Base-by-base conservation (phyloP, 2,888 invertebrate species). In the Coelopa pilipes region DNA sequence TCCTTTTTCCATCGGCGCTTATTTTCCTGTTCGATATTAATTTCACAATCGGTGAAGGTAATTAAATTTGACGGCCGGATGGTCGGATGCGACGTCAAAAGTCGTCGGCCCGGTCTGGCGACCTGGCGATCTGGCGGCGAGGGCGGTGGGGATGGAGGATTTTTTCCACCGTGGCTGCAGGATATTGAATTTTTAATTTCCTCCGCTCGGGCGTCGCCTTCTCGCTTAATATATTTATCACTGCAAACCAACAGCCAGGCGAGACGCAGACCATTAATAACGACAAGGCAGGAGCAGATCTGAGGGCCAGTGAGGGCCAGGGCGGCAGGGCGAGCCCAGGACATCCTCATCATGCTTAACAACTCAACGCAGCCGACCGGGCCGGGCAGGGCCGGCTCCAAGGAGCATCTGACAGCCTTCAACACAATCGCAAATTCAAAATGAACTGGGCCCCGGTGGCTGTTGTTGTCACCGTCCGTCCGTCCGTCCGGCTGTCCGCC, bases 161-260 rank as follows among this genome's bases (percentile, higher is more conserved):
- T 59, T 19, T 21, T 59, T 12, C 17, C 3, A 19, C 24, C 10
- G 57, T 59, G 17, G 57, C 13, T 59, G 12, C 57, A 19, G 24
- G 57, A 19, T 57, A 12, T 57, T 57, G 21, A 57, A 57, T 59
- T 59, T 59, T 59, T 59, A 59, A 59, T 59, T 21, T 59, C 57
- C 21, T 19, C 5, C 13, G 12, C 10, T 19, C 24, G 19, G 17
- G 57, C 5, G 24, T 59, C 19, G 57, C 12, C 24, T 21, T 21
- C 19, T 17, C 19, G 17, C 2, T 57, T 59, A 21, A 34, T 34
- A 59, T 21, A 59, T 59, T 59, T 59, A 59, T 59, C 11, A 21
- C 12, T 34, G 34, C n/a, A 55, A 21, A 59, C 17, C 17, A 21
- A 59, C 11, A 59, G 13, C 57, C 7, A 9, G 19, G n/a, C n/a